A percentile compares a stretch with the other conserved stretches of the same genome.
These are phyloP conservation scores for Epinephelus malabaricus DNA, from an alignment of 2,797 vertebrate genomes.

Conservation along the genomic window DNA sequence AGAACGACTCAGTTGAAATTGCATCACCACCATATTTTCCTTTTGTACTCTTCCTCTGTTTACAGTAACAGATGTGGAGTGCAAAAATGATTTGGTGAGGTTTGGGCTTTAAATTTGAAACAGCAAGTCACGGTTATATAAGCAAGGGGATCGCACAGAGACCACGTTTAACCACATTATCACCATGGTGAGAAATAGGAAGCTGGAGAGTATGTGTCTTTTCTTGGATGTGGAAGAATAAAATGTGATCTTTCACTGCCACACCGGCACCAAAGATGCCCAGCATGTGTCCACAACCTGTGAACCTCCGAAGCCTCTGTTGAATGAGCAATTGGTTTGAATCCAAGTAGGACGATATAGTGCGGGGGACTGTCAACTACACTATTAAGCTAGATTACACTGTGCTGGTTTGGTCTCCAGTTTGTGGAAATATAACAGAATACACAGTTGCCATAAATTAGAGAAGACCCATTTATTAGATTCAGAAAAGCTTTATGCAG, in stretches of 20 bases:
- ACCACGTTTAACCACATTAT: conserved; percentile 59
- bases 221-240: conserved; percentile 48
- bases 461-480: background rate
- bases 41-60: background rate
- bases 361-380: background rate
- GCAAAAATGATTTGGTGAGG: conserved; percentile 1
- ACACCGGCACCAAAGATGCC: conserved; percentile 30
- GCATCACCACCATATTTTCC: conserved; percentile 6
- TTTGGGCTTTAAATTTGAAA: conserved; percentile 13
- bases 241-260: conserved; percentile 53
- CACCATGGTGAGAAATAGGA: conserved; percentile 62
- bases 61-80: background rate
- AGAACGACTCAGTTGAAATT: conserved; percentile 8
- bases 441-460: conserved; percentile 13
- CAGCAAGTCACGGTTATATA: conserved; percentile 4
- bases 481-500: conserved; percentile 13
- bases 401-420: conserved; percentile 14
- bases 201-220: conserved; percentile 44
- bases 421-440: background rate
- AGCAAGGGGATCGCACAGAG: conserved; percentile 21
- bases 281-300: conserved; percentile 52
- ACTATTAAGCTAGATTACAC: background rate
- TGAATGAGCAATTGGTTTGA: conserved; percentile 39
- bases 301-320: conserved; percentile 24
- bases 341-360: conserved; percentile 9